Percentiles rank a stretch among this genome's conserved stretches.
Evolutionary conservation across 1,140 invertebrate species (phyloP).

Genomic region (Conus betulinus): DNA sequence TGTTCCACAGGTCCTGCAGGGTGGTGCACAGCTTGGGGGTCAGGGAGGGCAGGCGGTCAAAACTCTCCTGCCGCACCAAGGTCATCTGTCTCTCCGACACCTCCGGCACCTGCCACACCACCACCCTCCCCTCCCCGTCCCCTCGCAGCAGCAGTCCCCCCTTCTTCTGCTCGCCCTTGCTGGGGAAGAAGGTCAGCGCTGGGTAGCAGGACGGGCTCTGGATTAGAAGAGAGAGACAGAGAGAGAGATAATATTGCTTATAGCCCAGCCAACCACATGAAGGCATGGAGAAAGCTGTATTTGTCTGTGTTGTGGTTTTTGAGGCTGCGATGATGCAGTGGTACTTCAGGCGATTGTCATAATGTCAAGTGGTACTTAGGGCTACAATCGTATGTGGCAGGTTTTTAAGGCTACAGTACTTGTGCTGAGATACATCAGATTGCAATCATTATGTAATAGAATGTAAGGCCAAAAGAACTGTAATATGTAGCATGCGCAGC

Average conservation of each 20-base stretch:
- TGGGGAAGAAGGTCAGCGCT: conserved; percentile 87
- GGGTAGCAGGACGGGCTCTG: conserved; percentile 93
- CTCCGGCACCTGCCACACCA: conserved; percentile 92
- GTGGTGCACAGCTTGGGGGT: conserved; percentile 87
- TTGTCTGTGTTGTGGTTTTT: too few relatives aligned
- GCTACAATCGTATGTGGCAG: too few relatives aligned
- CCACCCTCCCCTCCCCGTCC: conserved; percentile 91
- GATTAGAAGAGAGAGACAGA: conserved; percentile 46
- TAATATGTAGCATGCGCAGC: too few relatives aligned
- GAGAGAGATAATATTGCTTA: neutral
- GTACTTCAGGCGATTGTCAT: too few relatives aligned
- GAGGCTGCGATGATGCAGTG: too few relatives aligned
- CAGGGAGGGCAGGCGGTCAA: conserved; percentile 75
- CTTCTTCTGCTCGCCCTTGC: conserved; percentile 75
- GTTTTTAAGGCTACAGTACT: too few relatives aligned
- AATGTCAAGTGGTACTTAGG: too few relatives aligned
- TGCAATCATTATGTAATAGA: too few relatives aligned
- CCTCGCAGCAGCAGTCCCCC: conserved; percentile 85
- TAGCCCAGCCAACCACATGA: too few relatives aligned
- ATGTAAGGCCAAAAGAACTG: too few relatives aligned
- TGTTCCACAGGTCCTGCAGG: conserved; percentile 88
- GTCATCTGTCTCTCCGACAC: conserved; percentile 82
- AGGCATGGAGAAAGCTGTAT: too few relatives aligned
- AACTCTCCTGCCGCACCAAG: conserved; percentile 80
- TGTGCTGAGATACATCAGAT: too few relatives aligned